A percentile compares a stretch with the other conserved stretches of the same genome.
These are phyloP conservation scores for Empis livida DNA, from an alignment of 2,888 invertebrate genomes.

Conservation along the genomic window DNA sequence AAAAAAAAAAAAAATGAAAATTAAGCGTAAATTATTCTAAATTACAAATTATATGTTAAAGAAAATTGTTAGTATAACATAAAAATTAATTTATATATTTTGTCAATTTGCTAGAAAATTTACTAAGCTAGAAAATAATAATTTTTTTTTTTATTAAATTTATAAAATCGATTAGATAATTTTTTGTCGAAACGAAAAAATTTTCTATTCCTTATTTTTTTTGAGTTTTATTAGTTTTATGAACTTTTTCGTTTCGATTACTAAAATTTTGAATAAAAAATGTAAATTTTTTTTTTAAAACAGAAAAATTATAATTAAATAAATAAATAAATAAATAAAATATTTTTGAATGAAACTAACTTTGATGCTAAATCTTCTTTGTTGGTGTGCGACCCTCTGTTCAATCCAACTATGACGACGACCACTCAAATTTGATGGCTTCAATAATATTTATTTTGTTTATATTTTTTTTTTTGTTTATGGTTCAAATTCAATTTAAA, in stretches of 20 bases:
- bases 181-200: no score
- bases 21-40: no score
- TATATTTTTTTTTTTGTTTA: slow-evolving; percentile 1
- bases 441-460: slow-evolving; percentile 13
- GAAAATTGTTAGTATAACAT: no score
- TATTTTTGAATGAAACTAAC: slow-evolving; percentile 29
- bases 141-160: no score
- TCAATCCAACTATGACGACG: slow-evolving; percentile 38
- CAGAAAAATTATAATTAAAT: neutral
- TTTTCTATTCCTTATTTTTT: no score
- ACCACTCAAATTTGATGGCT: slow-evolving; percentile 34
- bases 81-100: no score
- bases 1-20: no score
- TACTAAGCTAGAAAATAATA: no score
- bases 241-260: neutral
- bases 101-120: no score
- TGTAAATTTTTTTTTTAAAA: neutral
- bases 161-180: no score
- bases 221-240: no score
- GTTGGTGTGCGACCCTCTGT: slow-evolving; percentile 38
- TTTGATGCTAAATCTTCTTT: slow-evolving; percentile 39
- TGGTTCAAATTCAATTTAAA: slow-evolving; percentile 20
- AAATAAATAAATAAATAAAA: neutral
- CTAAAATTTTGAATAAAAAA: neutral
- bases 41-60: no score